phyloP scores from a whole-genome alignment of 1,140 invertebrate genomes.

The Acromyrmex charruanus region DNA sequence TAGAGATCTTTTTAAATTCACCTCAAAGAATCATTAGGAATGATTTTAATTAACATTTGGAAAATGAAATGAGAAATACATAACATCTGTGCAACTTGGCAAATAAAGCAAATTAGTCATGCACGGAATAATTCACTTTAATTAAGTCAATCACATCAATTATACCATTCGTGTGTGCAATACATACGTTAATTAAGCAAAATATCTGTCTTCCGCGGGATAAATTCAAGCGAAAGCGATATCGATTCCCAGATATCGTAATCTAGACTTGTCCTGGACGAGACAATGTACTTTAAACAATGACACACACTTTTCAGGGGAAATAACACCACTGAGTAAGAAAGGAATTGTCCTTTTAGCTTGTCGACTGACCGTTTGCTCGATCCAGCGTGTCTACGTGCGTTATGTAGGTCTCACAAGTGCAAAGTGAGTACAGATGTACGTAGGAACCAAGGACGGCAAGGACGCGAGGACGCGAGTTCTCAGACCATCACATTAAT shows the following conservation, averaged over 20 bases:
- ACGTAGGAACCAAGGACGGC: neutral
- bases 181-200: neutral
- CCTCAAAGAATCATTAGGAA: too few relatives aligned
- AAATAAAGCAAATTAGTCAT: neutral
- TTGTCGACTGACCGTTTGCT: neutral
- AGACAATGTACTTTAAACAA: neutral
- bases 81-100: neutral
- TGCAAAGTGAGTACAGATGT: conserved; percentile 51
- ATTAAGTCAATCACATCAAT: neutral
- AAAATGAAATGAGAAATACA: neutral
- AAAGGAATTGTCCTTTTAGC: neutral
- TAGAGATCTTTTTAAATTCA: neutral
- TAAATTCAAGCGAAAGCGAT: neutral
- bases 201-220: neutral
- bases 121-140: neutral
- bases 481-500: conserved; percentile 1
- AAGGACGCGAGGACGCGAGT: neutral
- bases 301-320: neutral
- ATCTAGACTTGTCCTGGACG: neutral
- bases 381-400: conserved; percentile 20
- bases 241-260: conserved; percentile 28
- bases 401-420: neutral
- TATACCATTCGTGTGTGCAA: neutral
- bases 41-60: neutral
- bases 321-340: neutral